Evolutionary conservation across 1,140 invertebrate species (phyloP).

Genomic region (Cydia strobilella): DNA sequence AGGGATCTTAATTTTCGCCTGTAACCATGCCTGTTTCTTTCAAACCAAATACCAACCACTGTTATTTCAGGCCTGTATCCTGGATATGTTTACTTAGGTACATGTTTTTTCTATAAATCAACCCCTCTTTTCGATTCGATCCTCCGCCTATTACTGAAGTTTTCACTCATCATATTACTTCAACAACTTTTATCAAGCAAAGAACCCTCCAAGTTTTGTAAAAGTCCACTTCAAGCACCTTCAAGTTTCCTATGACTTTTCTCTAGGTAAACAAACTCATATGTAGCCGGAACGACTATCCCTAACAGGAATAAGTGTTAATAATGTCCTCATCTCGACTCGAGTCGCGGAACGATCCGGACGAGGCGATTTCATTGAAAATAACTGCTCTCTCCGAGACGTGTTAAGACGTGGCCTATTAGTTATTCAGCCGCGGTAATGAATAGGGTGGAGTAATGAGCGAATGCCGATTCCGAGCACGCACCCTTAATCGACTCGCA

Average conservation of each 20-base stretch:
- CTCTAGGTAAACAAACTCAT: conserved; percentile 27
- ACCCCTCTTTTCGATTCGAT: not conserved
- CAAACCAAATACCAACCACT: not conserved
- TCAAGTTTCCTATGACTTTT: conserved; percentile 8
- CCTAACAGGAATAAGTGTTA: conserved; percentile 40
- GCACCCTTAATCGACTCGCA: conserved; percentile 64
- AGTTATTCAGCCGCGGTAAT: conserved; percentile 64
- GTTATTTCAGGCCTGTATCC: conserved; percentile 1
- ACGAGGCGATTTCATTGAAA: conserved; percentile 55
- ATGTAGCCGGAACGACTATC: conserved; percentile 21
- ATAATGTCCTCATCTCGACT: conserved; percentile 39
- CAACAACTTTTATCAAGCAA: not conserved
- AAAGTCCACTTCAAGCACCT: conserved; percentile 4
- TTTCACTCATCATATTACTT: conserved; percentile 7
- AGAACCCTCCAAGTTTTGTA: not conserved
- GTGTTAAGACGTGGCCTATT: conserved; percentile 56
- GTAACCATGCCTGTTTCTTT: not conserved
- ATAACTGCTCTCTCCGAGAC: conserved; percentile 56
- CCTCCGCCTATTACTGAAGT: not conserved
- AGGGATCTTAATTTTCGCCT: no score
- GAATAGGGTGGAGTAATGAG: conserved; percentile 69
- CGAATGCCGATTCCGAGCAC: conserved; percentile 66
- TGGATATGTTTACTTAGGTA: not conserved
- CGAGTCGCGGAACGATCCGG: conserved; percentile 32
- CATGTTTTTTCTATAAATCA: conserved; percentile 11